Percentiles rank a stretch among this genome's conserved stretches.
These are phyloP conservation scores for Leptogaster cylindrica DNA, from an alignment of 2,888 invertebrate species.

Conservation along the genomic window DNA sequence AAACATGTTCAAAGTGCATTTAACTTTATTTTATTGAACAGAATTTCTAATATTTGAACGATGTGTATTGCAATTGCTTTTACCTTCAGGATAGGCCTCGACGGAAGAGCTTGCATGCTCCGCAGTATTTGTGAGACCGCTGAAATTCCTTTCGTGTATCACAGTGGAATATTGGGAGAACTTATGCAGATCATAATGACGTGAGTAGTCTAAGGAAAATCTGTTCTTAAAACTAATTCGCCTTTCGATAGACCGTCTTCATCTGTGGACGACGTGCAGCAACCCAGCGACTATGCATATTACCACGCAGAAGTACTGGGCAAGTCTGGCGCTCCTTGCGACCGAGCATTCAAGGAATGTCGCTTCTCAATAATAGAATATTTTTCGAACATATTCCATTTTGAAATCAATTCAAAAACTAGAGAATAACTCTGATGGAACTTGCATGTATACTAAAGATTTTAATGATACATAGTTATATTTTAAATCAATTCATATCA, in stretches of 20 bases:
- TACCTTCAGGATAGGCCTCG: constrained; percentile 66
- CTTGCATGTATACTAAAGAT: no score
- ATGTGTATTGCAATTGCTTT: background rate
- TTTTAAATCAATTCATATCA: no score
- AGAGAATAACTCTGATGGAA: background rate
- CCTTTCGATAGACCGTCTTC: constrained; percentile 68
- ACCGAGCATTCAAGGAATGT: constrained; percentile 55
- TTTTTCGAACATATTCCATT: constrained; percentile 50
- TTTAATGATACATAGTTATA: no score
- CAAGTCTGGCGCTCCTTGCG: constrained; percentile 58
- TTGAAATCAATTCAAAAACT: background rate
- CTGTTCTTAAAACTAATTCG: constrained; percentile 15
- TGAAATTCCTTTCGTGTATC: constrained; percentile 70
- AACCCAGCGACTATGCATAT: constrained; percentile 75
- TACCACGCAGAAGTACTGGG: constrained; percentile 75
- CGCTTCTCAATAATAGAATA: constrained; percentile 54
- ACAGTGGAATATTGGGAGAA: constrained; percentile 76
- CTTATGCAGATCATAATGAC: constrained; percentile 77
- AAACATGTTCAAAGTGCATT: background rate
- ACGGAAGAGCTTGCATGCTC: constrained; percentile 74
- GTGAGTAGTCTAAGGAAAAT: constrained; percentile 68
- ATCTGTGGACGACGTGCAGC: constrained; percentile 69
- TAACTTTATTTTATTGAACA: background rate
- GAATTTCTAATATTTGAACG: background rate
- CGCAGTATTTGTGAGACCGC: constrained; percentile 80